Base-by-base conservation (phyloP, 2,888 invertebrate species). In the Drosophila austrosaltans region DNA sequence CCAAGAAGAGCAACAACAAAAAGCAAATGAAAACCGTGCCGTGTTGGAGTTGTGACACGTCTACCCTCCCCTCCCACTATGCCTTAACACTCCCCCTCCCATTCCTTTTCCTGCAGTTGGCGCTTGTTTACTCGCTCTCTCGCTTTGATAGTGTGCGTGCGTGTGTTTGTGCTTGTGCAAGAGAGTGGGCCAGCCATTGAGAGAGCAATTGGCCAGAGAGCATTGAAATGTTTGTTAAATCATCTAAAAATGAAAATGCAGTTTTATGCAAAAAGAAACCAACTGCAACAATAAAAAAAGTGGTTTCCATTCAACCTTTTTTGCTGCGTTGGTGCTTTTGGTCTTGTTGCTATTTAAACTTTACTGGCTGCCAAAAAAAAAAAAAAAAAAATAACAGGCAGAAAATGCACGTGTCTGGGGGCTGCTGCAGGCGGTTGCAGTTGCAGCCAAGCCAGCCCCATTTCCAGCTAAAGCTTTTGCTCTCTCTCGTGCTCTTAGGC, bases 361-460 rank as follows among this genome's bases (percentile, higher is more conserved):
- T 61, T 72, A 66, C 53, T 69, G 58, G 60, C 22, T 66, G 67
- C 62, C 71, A 72, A 69, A 56, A 70, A 67, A 59, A 44, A 56
- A 67, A 59, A 44, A 56, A 70, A 67, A 70, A 67, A 59, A 44
- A 56, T 69, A 67, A 63, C 32, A 48, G 69, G 54, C 70, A 32
- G 48, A 42, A 80, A 82, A 75, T 85, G 88, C 89, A 89, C 88
- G 83, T 83, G 83, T 69, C 77, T 63, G 36, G 74, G 72, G 62
- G 57, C 64, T 59, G 57, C 64, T 59, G 66, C 53, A 53, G 69
- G 54, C 60, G 42, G 60, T 32, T 53, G 58, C 61, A 53, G 48
- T 36, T 25, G 20, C 32, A 61, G 42, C 48, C 20, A 30, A 42
- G 30, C 32, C 61, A 63, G 61, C 66, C 69, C 67, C 61, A 63